These are phyloP conservation scores for Progne subis DNA, from an alignment of 2,113 vertebrate genomes.

Conservation along the genomic window DNA sequence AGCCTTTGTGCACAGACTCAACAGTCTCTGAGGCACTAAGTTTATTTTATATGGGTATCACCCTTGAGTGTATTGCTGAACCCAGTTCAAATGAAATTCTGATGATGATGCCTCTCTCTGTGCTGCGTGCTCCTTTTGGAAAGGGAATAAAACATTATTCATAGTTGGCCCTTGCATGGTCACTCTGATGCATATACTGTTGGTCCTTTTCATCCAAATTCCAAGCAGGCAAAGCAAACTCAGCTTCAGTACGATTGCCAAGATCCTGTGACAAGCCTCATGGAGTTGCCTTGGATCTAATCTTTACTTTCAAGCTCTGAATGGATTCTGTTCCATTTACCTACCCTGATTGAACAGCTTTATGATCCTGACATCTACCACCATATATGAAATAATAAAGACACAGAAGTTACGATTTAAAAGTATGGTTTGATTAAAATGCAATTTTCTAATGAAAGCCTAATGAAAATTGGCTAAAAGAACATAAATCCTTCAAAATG, in stretches of 20 bases:
- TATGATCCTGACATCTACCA: background rate
- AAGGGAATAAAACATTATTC: background rate
- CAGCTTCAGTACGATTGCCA: background rate
- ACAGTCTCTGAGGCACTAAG: background rate
- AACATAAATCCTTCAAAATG: background rate
- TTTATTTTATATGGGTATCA: background rate
- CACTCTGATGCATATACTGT: background rate
- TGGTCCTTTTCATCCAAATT: background rate
- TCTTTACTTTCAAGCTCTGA: background rate
- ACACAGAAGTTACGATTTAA: background rate
- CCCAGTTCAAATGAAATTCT: background rate
- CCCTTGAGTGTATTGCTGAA: background rate
- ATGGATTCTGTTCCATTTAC: background rate
- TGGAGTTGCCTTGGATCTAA: background rate
- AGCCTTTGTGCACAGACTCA: background rate
- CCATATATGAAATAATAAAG: background rate
- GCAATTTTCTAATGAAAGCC: background rate
- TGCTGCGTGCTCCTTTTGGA: background rate
- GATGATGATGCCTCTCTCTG: background rate
- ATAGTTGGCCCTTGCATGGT: rapidly evolving
- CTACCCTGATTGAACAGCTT: background rate
- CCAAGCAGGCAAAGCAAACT: background rate
- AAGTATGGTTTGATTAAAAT: background rate
- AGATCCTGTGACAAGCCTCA: background rate
- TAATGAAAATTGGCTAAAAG: background rate